Base-by-base conservation (phyloP, 2,888 invertebrate species). In the Caenorhabditis angaria region DNA sequence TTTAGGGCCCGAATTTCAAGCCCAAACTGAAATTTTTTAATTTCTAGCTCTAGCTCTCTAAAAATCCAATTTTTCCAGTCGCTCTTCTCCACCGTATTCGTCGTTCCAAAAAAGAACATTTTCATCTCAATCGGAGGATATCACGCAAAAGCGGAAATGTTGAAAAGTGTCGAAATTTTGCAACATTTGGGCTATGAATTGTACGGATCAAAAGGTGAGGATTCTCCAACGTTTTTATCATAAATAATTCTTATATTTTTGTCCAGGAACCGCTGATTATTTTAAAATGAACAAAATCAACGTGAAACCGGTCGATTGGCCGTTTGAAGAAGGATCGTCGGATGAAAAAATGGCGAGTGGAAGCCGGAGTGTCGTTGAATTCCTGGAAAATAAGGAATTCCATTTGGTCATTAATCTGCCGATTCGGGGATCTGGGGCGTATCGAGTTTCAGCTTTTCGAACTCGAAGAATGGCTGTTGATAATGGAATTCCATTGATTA, bases 321-420 rank as follows among this genome's bases (percentile, higher is more conserved):
- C 95, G 0, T 97, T 97, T 88, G 96, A 96, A 83, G 90, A 90
- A 75, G 94, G 93, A 93, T 66, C 93, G 92, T 83, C 77, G 54
- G 75, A 92, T 91, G 66, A 75, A 58, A 80, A 80, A 59, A 80
- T 77, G 5, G 58, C 65, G 2, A 70, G 76, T 20, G 76, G 72
- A 2, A 60, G 60, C 1, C 85, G 89, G 54, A 94, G 62, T 91
- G 92, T 88, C 4, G 94, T 95, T 0, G 95, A 97, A 88, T 97
- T 95, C 88, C 91, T 99, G 87, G 93, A 95, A 0, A 92, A 93
- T 81, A 94, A 95, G 87, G 93, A 95, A 88, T 93, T 99, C 87
- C 97, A 99, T 89, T 90, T 99, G 82, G 95, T 99, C 0, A 97
- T 99, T 78, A 99, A 99, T 90, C 90, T 99, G 66, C 97, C 99